Conservation (phyloP, 2,113 vertebrate species). For the Pseudorhombus dupliciocellatus region DNA sequence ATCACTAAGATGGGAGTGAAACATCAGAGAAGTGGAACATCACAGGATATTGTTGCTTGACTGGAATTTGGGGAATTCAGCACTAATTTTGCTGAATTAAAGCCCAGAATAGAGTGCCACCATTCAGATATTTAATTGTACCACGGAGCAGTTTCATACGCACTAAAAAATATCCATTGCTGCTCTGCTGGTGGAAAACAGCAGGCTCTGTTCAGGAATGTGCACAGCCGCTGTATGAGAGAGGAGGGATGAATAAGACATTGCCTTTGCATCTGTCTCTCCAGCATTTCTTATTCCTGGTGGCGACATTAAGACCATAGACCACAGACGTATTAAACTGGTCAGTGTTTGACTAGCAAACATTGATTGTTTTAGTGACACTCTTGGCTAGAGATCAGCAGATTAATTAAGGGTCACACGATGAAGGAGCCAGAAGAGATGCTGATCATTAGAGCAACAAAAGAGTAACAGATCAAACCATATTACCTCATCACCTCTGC, state of each 20-base stretch:
- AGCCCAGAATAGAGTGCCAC: not conserved
- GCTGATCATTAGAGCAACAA: not conserved
- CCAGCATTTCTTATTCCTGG: not conserved
- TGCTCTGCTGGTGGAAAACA: conserved; percentile 18
- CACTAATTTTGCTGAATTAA: not conserved
- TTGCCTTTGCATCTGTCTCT: not conserved
- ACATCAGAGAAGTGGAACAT: not conserved
- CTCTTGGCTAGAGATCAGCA: conserved; percentile 1
- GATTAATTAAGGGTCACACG: not conserved
- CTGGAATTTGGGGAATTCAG: not conserved
- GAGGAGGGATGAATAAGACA: not conserved
- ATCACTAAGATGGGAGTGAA: not conserved
- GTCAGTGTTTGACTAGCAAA: not conserved
- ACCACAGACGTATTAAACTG: not conserved
- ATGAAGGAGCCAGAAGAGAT: not conserved
- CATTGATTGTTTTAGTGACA: conserved; percentile 12
- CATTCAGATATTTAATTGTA: conserved; percentile 7
- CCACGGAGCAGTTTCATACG: not conserved
- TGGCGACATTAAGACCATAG: not conserved
- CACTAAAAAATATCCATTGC: not conserved
- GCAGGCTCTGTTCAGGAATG: conserved; percentile 15
- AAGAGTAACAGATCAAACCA: not conserved
- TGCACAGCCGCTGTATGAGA: not conserved
- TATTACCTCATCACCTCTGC: not conserved
- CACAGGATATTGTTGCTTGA: not conserved